Evolutionary conservation across 2,888 invertebrate species (phyloP).

Genomic region (Selenia dentaria): DNA sequence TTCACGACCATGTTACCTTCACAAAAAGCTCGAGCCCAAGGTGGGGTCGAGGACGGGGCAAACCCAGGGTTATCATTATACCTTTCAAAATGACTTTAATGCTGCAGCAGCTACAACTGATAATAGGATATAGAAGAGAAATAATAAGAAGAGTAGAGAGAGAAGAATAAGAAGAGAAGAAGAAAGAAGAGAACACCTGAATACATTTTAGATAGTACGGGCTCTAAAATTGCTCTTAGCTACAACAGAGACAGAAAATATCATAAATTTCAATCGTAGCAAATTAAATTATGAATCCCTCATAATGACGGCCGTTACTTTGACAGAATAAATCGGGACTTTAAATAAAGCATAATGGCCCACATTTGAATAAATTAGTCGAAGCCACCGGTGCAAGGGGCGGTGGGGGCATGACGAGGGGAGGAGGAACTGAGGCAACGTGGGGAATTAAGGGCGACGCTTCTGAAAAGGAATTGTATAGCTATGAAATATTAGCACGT

Average conservation of each 20-base stretch:
- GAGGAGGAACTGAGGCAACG: not conserved
- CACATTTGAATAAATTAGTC: conserved; percentile 19
- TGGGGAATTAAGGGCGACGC: not conserved
- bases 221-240: too few species aligned
- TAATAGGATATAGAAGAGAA: too few species aligned
- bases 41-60: too few species aligned
- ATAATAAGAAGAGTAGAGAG: too few species aligned
- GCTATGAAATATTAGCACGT: conserved; percentile 19
- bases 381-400: not conserved
- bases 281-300: conserved; percentile 4
- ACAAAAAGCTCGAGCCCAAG: too few species aligned
- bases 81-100: too few species aligned
- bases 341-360: conserved; percentile 15
- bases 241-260: too few species aligned
- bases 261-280: conserved; percentile 12
- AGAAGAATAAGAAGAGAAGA: too few species aligned
- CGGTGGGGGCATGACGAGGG: not conserved
- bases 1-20: not conserved
- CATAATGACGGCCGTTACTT: conserved; percentile 7
- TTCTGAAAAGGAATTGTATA: conserved; percentile 8
- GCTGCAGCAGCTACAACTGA: too few species aligned
- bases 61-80: too few species aligned
- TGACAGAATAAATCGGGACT: conserved; percentile 13
- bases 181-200: too few species aligned
- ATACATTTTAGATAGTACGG: too few species aligned